phyloP scores from a whole-genome alignment of 2,113 vertebrate genomes.

The Fregetta grallaria region DNA sequence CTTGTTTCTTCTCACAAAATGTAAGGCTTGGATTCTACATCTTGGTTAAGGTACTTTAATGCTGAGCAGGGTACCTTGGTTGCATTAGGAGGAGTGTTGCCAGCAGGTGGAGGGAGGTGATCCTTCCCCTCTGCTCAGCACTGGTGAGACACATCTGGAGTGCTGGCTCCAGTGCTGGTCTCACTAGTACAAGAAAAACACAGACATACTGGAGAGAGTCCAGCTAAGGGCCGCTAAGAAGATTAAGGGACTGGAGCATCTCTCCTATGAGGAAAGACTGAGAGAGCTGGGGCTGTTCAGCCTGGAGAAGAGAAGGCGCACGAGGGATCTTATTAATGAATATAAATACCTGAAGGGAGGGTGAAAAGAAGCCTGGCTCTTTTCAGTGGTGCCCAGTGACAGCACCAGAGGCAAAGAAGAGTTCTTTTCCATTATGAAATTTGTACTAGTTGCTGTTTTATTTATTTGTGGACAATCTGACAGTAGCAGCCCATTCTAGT shows the following conservation, averaged over 20 bases:
- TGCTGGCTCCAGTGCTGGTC: too few relatives aligned
- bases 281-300: background rate
- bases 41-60: background rate
- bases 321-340: background rate
- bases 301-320: too few relatives aligned
- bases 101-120: background rate
- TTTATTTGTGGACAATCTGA: background rate
- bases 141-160: background rate
- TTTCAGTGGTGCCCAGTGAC: background rate
- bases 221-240: background rate
- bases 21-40: background rate
- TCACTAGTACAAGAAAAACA: background rate
- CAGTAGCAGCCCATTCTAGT: background rate
- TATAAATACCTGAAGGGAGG: background rate
- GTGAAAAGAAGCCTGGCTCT: background rate
- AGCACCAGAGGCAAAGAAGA: background rate
- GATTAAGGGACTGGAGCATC: background rate
- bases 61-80: background rate
- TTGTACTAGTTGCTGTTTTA: background rate
- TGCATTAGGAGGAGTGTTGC: background rate
- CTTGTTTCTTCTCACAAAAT: background rate
- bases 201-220: background rate
- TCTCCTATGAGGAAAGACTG: background rate
- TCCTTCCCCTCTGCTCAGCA: background rate
- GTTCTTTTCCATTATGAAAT: background rate